Conservation (phyloP, 1,140 invertebrate genomes). For the Pogonomyrmex barbatus region DNA sequence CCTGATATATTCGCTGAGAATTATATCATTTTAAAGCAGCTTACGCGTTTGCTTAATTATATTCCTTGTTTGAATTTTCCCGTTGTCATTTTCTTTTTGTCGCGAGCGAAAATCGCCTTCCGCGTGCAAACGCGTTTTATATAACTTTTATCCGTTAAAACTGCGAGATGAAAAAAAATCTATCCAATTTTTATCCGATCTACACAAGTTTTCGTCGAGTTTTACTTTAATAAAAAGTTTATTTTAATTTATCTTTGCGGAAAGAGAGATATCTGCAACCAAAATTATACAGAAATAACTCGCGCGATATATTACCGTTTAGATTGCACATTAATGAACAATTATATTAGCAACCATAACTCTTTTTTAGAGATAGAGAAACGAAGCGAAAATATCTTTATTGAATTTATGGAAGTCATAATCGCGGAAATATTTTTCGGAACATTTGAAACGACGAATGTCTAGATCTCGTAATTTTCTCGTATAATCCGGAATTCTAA, state of each 20-base stretch:
- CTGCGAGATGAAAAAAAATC: background rate
- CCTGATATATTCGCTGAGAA: background rate
- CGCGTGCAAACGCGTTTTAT: background rate
- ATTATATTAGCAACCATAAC: background rate
- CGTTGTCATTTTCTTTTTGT: background rate
- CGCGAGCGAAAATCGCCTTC: background rate
- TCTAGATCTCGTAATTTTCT: conserved; percentile 37
- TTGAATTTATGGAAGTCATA: conserved; percentile 6
- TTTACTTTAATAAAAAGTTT: background rate
- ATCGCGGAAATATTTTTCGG: background rate
- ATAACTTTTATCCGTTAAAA: conserved; percentile 19
- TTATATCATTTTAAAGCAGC: conserved; percentile 45
- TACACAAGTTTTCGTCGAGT: background rate
- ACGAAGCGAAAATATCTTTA: conserved; percentile 11
- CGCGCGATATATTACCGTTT: background rate
- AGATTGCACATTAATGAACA: background rate
- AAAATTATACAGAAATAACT: background rate
- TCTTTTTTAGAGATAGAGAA: background rate
- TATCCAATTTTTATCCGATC: conserved; percentile 21
- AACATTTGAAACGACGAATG: conserved; percentile 36
- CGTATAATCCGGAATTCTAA: conserved; percentile 20
- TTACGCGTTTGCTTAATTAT: conserved; percentile 28
- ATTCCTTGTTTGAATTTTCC: conserved; percentile 7
- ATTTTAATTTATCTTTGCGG: background rate
- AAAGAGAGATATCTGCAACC: background rate